Conservation (phyloP, 2,888 invertebrate genomes). For the Apodemia mormo region DNA sequence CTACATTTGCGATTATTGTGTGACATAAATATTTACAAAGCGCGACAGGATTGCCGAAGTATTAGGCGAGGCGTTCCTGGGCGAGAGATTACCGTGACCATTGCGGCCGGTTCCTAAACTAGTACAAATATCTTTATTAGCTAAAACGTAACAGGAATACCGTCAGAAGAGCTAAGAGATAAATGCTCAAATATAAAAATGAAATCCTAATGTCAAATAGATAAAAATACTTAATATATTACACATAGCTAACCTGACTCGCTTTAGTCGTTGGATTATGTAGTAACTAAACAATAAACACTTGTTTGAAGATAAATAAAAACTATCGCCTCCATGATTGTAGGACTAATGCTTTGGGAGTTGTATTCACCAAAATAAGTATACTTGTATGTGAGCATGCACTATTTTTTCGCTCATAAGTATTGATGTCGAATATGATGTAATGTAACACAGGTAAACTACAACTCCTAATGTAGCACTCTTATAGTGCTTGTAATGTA, state of each 20-base stretch:
- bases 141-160: conserved; percentile 66
- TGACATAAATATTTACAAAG: conserved; percentile 82
- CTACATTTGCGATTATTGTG: conserved; percentile 80
- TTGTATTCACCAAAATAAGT: background rate
- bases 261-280: conserved; percentile 61
- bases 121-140: conserved; percentile 72
- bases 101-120: conserved; percentile 37
- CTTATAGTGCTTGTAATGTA: background rate
- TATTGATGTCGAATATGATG: background rate
- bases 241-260: conserved; percentile 65
- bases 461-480: background rate
- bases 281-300: conserved; percentile 47
- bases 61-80: conserved; percentile 70
- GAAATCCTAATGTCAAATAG: conserved; percentile 66
- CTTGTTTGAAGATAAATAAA: conserved; percentile 46
- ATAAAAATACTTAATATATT: conserved; percentile 63
- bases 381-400: background rate
- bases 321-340: conserved; percentile 58
- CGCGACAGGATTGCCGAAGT: conserved; percentile 68
- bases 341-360: conserved; percentile 3
- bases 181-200: conserved; percentile 68
- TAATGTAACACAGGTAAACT: background rate
- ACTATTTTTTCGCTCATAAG: background rate
- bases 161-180: conserved; percentile 71
- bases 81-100: conserved; percentile 50